Conservation (phyloP, 2,888 invertebrate genomes). For the Altica lythri region DNA sequence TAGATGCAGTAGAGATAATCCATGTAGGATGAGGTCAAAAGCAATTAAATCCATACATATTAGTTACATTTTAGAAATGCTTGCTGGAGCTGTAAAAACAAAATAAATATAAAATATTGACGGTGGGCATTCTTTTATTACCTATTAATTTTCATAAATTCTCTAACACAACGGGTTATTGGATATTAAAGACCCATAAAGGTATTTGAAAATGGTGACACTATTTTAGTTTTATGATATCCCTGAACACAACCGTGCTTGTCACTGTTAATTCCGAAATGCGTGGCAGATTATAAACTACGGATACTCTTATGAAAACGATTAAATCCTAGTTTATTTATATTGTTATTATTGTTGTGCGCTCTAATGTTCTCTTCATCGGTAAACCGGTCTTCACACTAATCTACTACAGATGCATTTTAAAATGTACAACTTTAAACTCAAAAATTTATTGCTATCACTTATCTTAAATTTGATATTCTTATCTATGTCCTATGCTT, state of each 20-base stretch:
- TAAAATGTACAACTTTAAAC: too few species aligned
- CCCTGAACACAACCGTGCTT: conserved; percentile 16
- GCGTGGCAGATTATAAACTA: conserved; percentile 32
- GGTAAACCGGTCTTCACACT: conserved; percentile 10
- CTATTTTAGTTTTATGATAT: conserved; percentile 42
- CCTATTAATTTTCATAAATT: conserved; percentile 48
- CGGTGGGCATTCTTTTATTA: conserved; percentile 43
- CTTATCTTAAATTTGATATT: too few species aligned
- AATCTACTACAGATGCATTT: too few species aligned
- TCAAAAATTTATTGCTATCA: too few species aligned
- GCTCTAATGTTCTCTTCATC: conserved; percentile 4
- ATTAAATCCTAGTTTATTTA: conserved; percentile 25
- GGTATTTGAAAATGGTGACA: conserved; percentile 44
- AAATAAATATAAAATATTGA: conserved; percentile 40
- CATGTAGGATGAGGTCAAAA: conserved; percentile 21
- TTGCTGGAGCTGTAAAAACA: conserved; percentile 31
- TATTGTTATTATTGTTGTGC: conserved; percentile 23
- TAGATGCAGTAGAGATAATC: conserved; percentile 19
- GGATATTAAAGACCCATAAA: conserved; percentile 45
- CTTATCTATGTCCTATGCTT: too few species aligned
- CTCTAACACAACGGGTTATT: conserved; percentile 44
- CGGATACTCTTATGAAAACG: conserved; percentile 23
- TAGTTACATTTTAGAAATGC: conserved; percentile 32
- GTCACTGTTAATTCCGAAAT: conserved; percentile 27
- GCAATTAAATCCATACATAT: conserved; percentile 22